Base-by-base conservation (phyloP, 92 coral and sea anemone species). In the Diadumene lineata region DNA sequence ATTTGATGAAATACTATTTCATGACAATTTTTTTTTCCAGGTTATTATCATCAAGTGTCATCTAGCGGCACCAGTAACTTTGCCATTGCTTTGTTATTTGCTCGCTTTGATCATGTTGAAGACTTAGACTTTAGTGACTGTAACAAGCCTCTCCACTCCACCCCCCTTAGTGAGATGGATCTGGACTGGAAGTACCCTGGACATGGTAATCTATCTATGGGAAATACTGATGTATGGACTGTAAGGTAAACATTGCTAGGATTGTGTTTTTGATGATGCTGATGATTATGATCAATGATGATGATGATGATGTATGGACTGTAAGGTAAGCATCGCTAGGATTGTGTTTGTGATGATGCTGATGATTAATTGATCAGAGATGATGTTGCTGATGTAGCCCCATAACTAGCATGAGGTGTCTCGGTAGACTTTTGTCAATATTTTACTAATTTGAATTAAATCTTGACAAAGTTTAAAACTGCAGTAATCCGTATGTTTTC, bases 11-110 rank as follows among this genome's bases (percentile, higher is more conserved):
- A n/a, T n/a, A n/a, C n/a, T n/a, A n/a, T n/a, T n/a, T n/a, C n/a
- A n/a, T n/a, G n/a, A n/a, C n/a, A 38, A 38, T 13, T 4, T 38
- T 38, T 38, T 38, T 7, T 76, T 64, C 13, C 33, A 93, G 98
- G 98, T 77, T 87, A 91, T 68, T 93, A 93, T 79, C 98, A 93
- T 81, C 98, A 93, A 60, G 98, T 93, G 30, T 81, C 84, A 25
- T 93, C 98, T 11, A 90, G 68, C 73, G 98, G 98, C 18, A 84
- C 71, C 48, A 80, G 81, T 62, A 93, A 93, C 79, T 64, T 82
- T 25, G 98, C 98, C 29, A 97, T 93, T 29, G 79, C 98, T 0
- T 61, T 93, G 68, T 66, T 93, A 55, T 93, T 93, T 67, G 82
- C 97, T 17, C 91, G 98, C 7, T 83, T 93, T 76, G 98, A 93